phyloP scores from a whole-genome alignment of 2,888 invertebrate species.

The Allophyes oxyacanthae region DNA sequence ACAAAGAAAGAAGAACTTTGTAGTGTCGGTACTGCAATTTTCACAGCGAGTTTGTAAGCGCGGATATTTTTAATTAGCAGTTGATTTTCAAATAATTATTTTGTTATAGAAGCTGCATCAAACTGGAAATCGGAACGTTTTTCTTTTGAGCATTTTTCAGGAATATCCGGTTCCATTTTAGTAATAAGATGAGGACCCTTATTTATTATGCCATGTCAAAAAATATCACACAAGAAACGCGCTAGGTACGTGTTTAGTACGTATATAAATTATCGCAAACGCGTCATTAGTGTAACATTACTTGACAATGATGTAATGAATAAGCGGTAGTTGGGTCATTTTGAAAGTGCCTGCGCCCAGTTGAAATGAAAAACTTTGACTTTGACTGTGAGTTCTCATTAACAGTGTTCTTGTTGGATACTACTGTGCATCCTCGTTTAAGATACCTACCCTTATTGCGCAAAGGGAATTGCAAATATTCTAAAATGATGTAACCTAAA shows the following conservation, averaged over 20 bases:
- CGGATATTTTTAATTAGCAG: constrained; percentile 28
- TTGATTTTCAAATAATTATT: constrained; percentile 27
- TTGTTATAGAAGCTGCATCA: background rate
- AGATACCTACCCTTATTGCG: background rate
- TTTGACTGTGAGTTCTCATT: constrained; percentile 35
- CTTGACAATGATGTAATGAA: too few relatives aligned
- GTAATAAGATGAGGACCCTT: constrained; percentile 5
- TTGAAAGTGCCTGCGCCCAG: too few relatives aligned
- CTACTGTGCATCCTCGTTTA: background rate
- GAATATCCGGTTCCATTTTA: constrained; percentile 1
- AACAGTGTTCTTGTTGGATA: constrained; percentile 18
- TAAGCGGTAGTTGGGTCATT: too few relatives aligned
- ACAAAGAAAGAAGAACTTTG: constrained; percentile 41
- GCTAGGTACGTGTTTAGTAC: too few relatives aligned
- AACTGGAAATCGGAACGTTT: background rate
- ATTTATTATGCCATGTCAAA: too few relatives aligned
- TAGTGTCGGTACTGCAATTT: constrained; percentile 30
- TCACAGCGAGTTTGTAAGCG: constrained; percentile 18
- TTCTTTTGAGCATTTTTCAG: constrained; percentile 1
- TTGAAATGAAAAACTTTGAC: too few relatives aligned
- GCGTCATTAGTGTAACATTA: too few relatives aligned
- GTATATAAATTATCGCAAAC: too few relatives aligned
- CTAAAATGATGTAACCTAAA: constrained; percentile 1
- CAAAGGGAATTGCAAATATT: constrained; percentile 20
- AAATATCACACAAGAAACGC: too few relatives aligned